A percentile compares a stretch with the other conserved stretches of the same genome.
phyloP scores from a whole-genome alignment of 2,113 vertebrate species.

The Caloenas nicobarica region DNA sequence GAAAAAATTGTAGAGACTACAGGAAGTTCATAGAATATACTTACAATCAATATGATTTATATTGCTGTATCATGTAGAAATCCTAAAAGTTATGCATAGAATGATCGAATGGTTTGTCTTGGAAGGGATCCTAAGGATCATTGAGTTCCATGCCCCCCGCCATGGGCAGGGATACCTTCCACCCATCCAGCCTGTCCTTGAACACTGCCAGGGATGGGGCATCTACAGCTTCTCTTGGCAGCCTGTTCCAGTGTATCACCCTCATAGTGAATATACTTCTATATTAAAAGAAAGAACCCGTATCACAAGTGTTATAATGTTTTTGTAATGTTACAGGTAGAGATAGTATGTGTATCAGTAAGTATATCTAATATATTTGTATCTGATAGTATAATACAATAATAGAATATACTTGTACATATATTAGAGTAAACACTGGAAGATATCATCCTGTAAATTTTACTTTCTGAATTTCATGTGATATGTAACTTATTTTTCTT shows the following conservation, averaged over 20 bases:
- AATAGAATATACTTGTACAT: not conserved
- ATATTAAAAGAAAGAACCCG: not conserved
- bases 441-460: not conserved
- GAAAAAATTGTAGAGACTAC: not conserved
- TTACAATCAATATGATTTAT: not conserved
- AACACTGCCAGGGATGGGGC: too few relatives aligned
- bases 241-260: too few relatives aligned
- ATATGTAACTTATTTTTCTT: not conserved
- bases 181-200: too few relatives aligned
- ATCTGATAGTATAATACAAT: not conserved
- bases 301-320: not conserved
- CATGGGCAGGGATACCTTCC: too few relatives aligned
- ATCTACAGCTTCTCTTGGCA: too few relatives aligned
- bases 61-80: not conserved
- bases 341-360: not conserved
- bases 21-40: not conserved
- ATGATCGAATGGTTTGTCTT: too few relatives aligned
- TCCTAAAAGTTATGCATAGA: not conserved
- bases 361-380: not conserved
- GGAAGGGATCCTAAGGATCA: too few relatives aligned
- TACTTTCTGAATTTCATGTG: not conserved
- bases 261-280: not conserved
- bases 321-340: not conserved
- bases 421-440: not conserved
- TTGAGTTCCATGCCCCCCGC: too few relatives aligned